A percentile compares a stretch with the other conserved stretches of the same genome.
phyloP scores from a whole-genome alignment of 2,888 invertebrate genomes.

The Chymomyza procnemis region DNA sequence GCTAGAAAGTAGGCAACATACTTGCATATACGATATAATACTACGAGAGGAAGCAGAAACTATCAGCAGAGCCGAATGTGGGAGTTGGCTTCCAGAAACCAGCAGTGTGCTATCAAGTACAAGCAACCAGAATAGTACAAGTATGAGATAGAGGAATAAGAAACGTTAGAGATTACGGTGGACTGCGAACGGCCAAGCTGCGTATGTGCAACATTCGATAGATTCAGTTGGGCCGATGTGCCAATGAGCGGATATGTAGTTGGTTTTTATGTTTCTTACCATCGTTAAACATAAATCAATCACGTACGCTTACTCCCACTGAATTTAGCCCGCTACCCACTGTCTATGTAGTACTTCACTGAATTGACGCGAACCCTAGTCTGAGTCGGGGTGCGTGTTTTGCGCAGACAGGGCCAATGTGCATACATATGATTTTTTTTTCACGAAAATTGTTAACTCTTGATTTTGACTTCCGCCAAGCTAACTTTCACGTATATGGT shows the following conservation, averaged over 20 bases:
- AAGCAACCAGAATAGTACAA: not conserved
- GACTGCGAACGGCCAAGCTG: constrained; percentile 20
- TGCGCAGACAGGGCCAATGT: not conserved
- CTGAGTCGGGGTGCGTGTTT: not conserved
- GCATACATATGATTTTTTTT: not conserved
- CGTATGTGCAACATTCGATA: constrained; percentile 35
- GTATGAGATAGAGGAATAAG: constrained; percentile 10
- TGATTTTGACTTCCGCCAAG: not conserved
- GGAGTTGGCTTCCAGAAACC: constrained; percentile 33
- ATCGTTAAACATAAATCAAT: constrained; percentile 40
- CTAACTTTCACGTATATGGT: not conserved
- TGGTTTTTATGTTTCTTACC: not conserved
- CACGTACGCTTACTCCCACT: constrained; percentile 9
- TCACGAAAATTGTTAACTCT: not conserved
- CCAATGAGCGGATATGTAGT: no score
- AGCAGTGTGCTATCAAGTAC: not conserved
- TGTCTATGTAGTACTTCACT: not conserved
- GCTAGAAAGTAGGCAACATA: constrained; percentile 66
- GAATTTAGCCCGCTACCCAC: not conserved
- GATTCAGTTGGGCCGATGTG: not conserved
- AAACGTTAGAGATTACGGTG: constrained; percentile 4
- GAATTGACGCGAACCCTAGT: not conserved
- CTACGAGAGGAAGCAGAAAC: not conserved
- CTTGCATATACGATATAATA: not conserved
- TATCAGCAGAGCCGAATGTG: constrained; percentile 22